Evolutionary conservation across 2,888 invertebrate species (phyloP), one percentile per base, ranked within the genome.

Genomic region (Apocheima hispidaria): DNA sequence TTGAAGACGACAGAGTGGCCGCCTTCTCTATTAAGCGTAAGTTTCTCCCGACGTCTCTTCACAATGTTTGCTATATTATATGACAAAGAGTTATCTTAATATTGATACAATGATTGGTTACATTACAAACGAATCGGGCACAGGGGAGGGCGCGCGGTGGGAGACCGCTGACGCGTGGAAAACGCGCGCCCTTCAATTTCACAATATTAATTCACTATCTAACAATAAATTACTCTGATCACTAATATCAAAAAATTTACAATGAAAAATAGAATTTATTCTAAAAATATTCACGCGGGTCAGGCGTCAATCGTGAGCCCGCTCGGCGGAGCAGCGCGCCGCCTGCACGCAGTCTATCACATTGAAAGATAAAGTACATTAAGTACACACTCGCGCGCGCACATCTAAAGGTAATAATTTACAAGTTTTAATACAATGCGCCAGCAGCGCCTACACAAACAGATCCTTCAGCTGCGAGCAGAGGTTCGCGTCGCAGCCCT

Each of bases 401-500:
- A 88, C 83, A 83, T 81, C 85, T 88, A 88, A 82, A 83, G 77
- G 77, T 82, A 82, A 78, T 84, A 81, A 81, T 87, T 84, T 88
- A 87, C 87, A 88, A 84, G 86, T 82, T 73, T 72, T 63, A 65
- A 65, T 66, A 71, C 67, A 87, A 83, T 79, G 73, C 80, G 80
- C 75, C 69, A 57, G 52, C 63, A 64, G 78, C 73, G 78, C 76
- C 94, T 97, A 97, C 81, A 97, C 97, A 84, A 97, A 97, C 52
- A 97, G 94, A 88, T 97, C 97, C 87, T 97, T 97, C 53, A 97
- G 90, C 44, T 97, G 96, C 68, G 97, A 95, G 90, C 97, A 97
- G 71, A 97, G 94, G 28, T 96, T 96, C 40, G 96, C 95, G 75
- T 97, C 97, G 87, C 97, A 96, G 23, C 95, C 93, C 72, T 96